These are phyloP conservation scores for Danio rerio DNA, from an alignment of 2,113 vertebrate genomes.

Conservation along the genomic window GRCz12tu NC_133179.1:6935001-6935500, in stretches of 20 bases:
- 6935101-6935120: constrained; percentile 21
- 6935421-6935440: constrained; percentile 84
- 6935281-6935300: constrained; percentile 68
- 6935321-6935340: constrained; percentile 71
- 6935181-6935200: constrained; percentile 68
- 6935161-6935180: constrained; percentile 46
- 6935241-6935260: constrained; percentile 81
- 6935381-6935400: constrained; percentile 82
- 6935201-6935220: constrained; percentile 69
- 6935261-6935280: constrained; percentile 83
- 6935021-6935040: constrained; percentile 6
- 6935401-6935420: constrained; percentile 84
- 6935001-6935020: neutral
- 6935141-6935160: constrained; percentile 30
- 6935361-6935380: constrained; percentile 71
- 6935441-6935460: constrained; percentile 86
- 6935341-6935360: constrained; percentile 77
- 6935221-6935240: constrained; percentile 73
- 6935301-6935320: constrained; percentile 56
- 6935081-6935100: constrained; percentile 35
- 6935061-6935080: constrained; percentile 41
- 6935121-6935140: constrained; percentile 49
- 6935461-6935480: constrained; percentile 78
- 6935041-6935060: constrained; percentile 42
- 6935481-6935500: constrained; percentile 56